Percentiles rank a stretch among this genome's conserved stretches.
phyloP scores from a whole-genome alignment of 92 coral and sea anemone species.

The Siderastrea siderea region DNA sequence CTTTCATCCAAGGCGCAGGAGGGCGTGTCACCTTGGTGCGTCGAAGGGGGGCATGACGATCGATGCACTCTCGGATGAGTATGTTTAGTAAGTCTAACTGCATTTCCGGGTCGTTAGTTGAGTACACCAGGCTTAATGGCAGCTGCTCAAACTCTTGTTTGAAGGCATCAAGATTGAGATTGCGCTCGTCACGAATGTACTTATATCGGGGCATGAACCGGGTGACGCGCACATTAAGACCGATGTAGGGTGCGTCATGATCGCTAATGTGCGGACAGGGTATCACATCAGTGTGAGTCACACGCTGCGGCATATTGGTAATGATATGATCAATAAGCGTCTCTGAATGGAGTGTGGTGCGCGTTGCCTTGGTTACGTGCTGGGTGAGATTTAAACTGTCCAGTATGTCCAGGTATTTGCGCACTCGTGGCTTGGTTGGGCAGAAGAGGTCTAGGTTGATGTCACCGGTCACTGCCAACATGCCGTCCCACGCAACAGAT shows the following conservation, averaged over 20 bases:
- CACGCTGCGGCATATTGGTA: too few species aligned
- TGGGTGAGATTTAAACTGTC: too few species aligned
- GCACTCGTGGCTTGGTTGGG: too few species aligned
- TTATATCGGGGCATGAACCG: slow-evolving; percentile 21
- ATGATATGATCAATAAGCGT: too few species aligned
- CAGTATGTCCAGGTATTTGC: too few species aligned
- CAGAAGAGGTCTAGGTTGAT: too few species aligned
- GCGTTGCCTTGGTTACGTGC: too few species aligned
- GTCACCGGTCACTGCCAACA: too few species aligned
- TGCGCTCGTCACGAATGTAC: background rate
- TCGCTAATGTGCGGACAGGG: background rate
- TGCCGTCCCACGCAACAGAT: too few species aligned
- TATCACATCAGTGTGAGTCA: too few species aligned
- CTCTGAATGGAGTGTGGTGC: too few species aligned
- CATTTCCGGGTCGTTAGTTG: background rate
- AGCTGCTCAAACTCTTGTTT: background rate
- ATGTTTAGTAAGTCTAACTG: background rate
- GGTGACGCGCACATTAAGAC: slow-evolving; percentile 52
- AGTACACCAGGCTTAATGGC: background rate
- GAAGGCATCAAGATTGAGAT: background rate
- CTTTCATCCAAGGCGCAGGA: slow-evolving; percentile 62
- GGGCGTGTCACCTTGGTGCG: slow-evolving; percentile 41
- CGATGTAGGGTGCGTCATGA: slow-evolving; percentile 52
- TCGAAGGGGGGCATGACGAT: slow-evolving; percentile 48
- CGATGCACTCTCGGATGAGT: slow-evolving; percentile 48